Percentiles rank a stretch among this genome's conserved stretches.
Conservation (phyloP, 2,113 vertebrate species). For the Canis aureus region DNA sequence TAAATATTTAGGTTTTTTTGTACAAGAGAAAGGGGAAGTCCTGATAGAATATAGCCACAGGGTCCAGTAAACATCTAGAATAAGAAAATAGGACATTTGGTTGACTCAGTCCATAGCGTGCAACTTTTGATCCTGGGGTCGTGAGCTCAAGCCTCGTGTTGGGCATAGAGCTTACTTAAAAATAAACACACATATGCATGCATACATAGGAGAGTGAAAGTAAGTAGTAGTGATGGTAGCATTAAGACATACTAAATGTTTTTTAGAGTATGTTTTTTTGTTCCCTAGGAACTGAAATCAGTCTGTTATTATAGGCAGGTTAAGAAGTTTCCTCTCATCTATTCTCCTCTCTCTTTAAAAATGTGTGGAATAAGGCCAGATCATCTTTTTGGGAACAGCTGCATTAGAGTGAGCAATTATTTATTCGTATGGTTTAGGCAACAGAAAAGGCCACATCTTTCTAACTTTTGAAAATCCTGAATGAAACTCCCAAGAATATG, state of each 20-base stretch:
- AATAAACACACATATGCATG: background rate
- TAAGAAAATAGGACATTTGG: background rate
- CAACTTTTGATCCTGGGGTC: background rate
- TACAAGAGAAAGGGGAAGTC: background rate
- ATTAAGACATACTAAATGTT: background rate
- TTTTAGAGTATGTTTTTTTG: background rate
- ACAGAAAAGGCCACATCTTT: background rate
- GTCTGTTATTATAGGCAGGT: background rate
- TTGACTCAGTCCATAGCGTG: background rate
- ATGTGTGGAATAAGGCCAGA: background rate
- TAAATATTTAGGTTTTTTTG: background rate
- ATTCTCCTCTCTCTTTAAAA: background rate
- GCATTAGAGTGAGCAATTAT: background rate
- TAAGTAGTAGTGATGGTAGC: background rate
- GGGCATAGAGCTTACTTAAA: background rate
- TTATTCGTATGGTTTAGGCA: background rate
- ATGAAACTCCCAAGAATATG: background rate
- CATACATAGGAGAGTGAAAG: background rate
- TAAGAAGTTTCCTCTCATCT: background rate
- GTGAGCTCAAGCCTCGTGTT: background rate
- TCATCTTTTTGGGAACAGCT: background rate
- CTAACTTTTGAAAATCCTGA: conserved; percentile 16
- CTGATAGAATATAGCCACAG: background rate
- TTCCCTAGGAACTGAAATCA: background rate
- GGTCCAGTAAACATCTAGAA: background rate